Evolutionary conservation across 2,797 vertebrate species (phyloP).

Genomic region (Enteromius paludinosus): DNA sequence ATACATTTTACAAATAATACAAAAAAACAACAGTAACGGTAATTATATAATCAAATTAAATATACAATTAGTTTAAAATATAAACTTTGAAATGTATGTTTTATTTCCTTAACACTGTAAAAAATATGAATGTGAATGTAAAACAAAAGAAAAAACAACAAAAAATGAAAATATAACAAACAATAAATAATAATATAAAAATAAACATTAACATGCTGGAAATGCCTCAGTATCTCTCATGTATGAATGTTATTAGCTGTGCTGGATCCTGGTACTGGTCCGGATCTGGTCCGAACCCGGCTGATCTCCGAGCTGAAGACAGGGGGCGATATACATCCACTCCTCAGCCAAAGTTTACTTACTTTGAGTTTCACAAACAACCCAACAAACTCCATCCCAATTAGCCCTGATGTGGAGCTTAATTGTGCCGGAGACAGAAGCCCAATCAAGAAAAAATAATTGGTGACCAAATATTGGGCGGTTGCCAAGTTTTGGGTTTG

Average conservation of each 20-base stretch:
- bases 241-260: background rate
- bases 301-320: background rate
- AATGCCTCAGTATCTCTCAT: background rate
- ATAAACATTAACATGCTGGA: background rate
- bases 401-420: constrained; percentile 26
- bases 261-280: background rate
- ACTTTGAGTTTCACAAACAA: background rate
- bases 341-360: background rate
- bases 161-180: too few species aligned
- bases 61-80: too few species aligned
- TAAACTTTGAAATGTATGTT: too few species aligned
- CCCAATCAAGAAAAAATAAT: constrained; percentile 43
- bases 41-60: too few species aligned
- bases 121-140: too few species aligned
- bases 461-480: constrained; percentile 46
- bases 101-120: too few species aligned
- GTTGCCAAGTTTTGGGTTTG: constrained; percentile 38
- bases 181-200: background rate
- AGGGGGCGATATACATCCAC: background rate
- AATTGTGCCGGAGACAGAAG: constrained; percentile 34
- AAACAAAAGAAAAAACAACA: too few species aligned
- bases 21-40: too few species aligned
- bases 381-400: constrained; percentile 16
- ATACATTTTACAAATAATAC: too few species aligned
- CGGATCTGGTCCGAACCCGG: background rate